Evolutionary conservation across 2,888 invertebrate genomes (phyloP), one percentile per base, ranked within the genome.

Genomic region (Melanargia galathea): DNA sequence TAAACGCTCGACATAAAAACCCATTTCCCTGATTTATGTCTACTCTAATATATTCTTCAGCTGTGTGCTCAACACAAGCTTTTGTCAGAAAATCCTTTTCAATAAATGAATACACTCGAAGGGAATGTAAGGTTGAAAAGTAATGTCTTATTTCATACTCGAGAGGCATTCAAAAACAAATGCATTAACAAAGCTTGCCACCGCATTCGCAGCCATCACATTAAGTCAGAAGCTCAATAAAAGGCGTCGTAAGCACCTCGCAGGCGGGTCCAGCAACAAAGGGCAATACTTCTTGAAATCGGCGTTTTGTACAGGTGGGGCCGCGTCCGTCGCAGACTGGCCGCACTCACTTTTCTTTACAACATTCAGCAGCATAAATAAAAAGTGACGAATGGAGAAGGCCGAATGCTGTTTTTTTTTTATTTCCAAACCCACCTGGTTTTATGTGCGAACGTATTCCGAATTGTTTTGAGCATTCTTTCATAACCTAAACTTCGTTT

Each of bases 221-320:
- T 83, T 76, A 81, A 79, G 75, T 78, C 76, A 75, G 79, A 77
- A 75, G 72, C 72, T 80, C 77, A 78, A 83, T 82, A 86, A 86
- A 83, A 81, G 75, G 70, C 73, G 69, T 66, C 68, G 74, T 73
- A 75, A 75, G 77, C 73, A 75, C 76, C 75, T 79, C 72, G 71
- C 80, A 67, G 80, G 82, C 79, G 81, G 83, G 77, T 49, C 72
- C 66, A 68, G 73, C 76, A 88, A 89, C 89, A 90, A 90, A 87
- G 83, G 84, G 87, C 78, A 84, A 86, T 89, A 82, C 80, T 75
- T 85, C 82, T 81, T 80, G 74, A 75, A 85, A 85, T 83, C 81
- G 83, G 78, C 81, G 83, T 86, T 84, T 82, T 76, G 77, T 86
- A 82, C 87, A 87, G 82, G 84, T 88, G 86, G 83, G 82, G 79